Base-by-base conservation (phyloP, 1,140 invertebrate species). In the Hydropsyche tenuis region DNA sequence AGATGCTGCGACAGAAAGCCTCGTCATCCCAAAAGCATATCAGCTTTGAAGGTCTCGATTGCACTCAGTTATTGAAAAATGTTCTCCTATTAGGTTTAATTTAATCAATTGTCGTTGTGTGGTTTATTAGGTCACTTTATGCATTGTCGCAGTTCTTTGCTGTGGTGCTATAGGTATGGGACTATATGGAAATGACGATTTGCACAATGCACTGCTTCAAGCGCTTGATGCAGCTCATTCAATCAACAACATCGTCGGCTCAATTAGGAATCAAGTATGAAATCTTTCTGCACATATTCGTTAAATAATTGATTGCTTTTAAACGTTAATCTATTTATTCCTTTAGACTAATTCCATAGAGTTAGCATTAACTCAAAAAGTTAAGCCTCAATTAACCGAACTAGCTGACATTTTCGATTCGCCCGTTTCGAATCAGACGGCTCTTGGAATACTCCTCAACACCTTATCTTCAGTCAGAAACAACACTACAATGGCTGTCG, bases 1-100 rank as follows among this genome's bases (percentile, higher is more conserved):
- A 89, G 95, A 85, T 98, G 96, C 85, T 97, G 95, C 87, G 95
- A 96, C 85, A 88, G 93, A 78, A 94, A 94, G 81, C 92, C 93
- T 71, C 89, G 94, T 53, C 91, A 93, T 70, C 90, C 92, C 66
- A 90, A 90, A 80, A 94, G 93, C 79, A 94, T 96, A 82, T 90
- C 92, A 68, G 91, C 94, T 78, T 85, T 96, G 62, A 95, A 95
- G 87, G 93, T 88, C 79, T 87, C 83, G 86, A 68, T 30, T 56
- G 20, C 11, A 12, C 18, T 23, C 20, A 12, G 7, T 6, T 37
- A 37, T 37, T 37, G 3, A 37, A 37, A 4, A 4, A 37, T 37
- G 30, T 4, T 37, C 9, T 43, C 5, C 2, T 43, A 43, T 43
- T 51, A 68, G 16, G 2, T 30, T 6, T 42, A 37, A 37, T 9